Percentiles rank a stretch among this genome's conserved stretches.
Evolutionary conservation across 2,113 vertebrate species (phyloP).

Genomic region (Brachionichthys hirsutus): DNA sequence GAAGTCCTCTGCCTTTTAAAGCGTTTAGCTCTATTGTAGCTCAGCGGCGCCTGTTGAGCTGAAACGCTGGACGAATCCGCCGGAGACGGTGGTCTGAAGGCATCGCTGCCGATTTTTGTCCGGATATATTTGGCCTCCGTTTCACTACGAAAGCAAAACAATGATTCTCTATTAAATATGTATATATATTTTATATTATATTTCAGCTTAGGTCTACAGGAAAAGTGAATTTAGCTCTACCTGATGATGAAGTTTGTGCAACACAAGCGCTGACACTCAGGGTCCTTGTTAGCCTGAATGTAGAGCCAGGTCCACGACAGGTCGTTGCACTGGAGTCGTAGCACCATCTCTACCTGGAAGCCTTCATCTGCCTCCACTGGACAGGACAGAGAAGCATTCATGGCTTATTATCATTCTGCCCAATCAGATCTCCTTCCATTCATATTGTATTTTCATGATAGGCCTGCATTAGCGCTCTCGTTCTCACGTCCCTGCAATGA

Average conservation of each 20-base stretch:
- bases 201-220: neutral
- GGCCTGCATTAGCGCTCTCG: too few species aligned
- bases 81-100: conserved; percentile 33
- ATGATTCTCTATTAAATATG: too few species aligned
- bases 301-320: conserved; percentile 75
- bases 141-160: conserved; percentile 59
- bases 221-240: conserved; percentile 49
- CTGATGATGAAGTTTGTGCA: conserved; percentile 77
- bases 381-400: neutral
- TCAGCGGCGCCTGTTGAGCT: conserved; percentile 26
- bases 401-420: too few species aligned
- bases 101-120: conserved; percentile 49
- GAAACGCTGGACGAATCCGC: conserved; percentile 8
- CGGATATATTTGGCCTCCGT: conserved; percentile 71
- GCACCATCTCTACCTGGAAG: conserved; percentile 64
- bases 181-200: too few species aligned
- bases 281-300: conserved; percentile 47
- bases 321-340: conserved; percentile 72
- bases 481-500: too few species aligned
- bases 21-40: conserved; percentile 3
- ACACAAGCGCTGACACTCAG: conserved; percentile 51
- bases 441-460: too few species aligned
- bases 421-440: neutral
- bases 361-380: conserved; percentile 63
- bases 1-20: conserved; percentile 61